Percentiles rank a stretch among this genome's conserved stretches.
Evolutionary conservation across 2,113 vertebrate genomes (phyloP).

Genomic region (Galbula dea): DNA sequence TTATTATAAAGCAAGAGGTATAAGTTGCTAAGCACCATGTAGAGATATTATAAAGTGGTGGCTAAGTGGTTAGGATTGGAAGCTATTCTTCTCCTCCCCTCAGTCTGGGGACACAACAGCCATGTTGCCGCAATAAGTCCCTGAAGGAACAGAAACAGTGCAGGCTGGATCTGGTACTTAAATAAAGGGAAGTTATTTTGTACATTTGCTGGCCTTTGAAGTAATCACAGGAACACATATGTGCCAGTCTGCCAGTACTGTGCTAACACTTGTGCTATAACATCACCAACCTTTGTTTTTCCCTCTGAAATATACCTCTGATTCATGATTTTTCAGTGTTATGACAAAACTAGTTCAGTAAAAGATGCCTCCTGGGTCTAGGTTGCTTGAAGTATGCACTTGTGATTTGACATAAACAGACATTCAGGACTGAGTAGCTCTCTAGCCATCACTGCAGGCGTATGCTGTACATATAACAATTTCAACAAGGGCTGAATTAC

Average conservation of each 20-base stretch:
- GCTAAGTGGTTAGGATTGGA: too few relatives aligned
- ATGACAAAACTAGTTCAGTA: conserved; percentile 20
- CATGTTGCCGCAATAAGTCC: background rate
- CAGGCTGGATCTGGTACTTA: background rate
- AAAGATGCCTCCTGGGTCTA: background rate
- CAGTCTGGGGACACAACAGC: rapidly evolving
- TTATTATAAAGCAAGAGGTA: background rate
- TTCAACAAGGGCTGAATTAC: conserved; percentile 7
- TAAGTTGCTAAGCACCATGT: background rate
- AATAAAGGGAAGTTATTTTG: background rate
- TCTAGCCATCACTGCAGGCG: background rate
- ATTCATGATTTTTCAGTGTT: background rate
- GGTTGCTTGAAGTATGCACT: conserved; percentile 10
- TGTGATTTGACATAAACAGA: conserved; percentile 47
- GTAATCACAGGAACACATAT: background rate
- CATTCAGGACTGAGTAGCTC: background rate
- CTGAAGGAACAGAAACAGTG: background rate
- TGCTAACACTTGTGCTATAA: background rate
- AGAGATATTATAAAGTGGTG: background rate
- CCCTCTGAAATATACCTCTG: background rate
- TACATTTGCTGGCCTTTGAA: background rate
- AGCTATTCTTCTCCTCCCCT: background rate
- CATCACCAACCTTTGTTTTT: background rate
- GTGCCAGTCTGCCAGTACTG: background rate
- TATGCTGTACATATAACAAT: background rate